These are phyloP conservation scores for Biston stratarius DNA, from an alignment of 2,888 invertebrate genomes.

Conservation along the genomic window DNA sequence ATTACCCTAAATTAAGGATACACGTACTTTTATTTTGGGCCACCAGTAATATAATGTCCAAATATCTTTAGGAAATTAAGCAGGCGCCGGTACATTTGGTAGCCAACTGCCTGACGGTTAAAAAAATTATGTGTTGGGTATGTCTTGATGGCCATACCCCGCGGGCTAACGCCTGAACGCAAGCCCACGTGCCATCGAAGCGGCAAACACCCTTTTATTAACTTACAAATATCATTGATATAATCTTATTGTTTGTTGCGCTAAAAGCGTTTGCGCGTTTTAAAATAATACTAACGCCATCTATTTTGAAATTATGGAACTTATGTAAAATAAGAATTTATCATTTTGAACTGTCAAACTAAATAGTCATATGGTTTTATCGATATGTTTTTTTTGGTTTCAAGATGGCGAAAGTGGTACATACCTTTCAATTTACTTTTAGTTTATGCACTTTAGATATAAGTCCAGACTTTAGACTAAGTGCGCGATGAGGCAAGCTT, in stretches of 20 bases:
- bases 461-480: too few relatives aligned
- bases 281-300: conserved; percentile 47
- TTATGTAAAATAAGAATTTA: not conserved
- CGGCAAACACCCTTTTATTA: conserved; percentile 90
- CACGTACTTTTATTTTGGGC: too few relatives aligned
- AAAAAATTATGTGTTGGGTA: conserved; percentile 94
- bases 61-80: too few relatives aligned
- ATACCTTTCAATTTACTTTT: too few relatives aligned
- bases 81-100: conserved; percentile 89
- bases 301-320: conserved; percentile 36
- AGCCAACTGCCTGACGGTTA: conserved; percentile 89
- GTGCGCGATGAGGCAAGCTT: too few relatives aligned
- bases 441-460: too few relatives aligned
- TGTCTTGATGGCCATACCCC: conserved; percentile 96
- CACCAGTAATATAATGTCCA: too few relatives aligned
- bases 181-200: conserved; percentile 89
- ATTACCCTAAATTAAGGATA: too few relatives aligned
- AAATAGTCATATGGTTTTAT: too few relatives aligned
- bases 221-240: not conserved
- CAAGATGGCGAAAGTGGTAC: too few relatives aligned
- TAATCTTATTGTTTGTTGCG: not conserved
- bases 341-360: too few relatives aligned
- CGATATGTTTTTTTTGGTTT: too few relatives aligned
- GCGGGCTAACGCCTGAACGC: conserved; percentile 80
- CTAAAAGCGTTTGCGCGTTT: conserved; percentile 46